Conservation (phyloP, 2,113 vertebrate species). For the Ariopsis seemanni region DNA sequence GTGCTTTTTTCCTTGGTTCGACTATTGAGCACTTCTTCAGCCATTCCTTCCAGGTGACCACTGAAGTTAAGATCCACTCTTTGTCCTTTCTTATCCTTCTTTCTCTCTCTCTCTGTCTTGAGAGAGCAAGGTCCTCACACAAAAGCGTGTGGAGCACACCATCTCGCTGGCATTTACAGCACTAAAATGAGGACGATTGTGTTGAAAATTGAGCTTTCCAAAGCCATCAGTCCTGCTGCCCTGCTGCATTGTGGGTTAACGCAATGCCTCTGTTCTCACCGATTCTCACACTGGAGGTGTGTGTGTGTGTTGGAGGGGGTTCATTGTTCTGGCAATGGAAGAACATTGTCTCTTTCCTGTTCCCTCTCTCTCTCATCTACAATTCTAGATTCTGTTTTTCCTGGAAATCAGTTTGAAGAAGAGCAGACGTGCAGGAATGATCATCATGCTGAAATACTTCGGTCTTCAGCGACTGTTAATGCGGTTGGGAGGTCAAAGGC, state of each 20-base stretch:
- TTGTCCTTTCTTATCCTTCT: constrained; percentile 60
- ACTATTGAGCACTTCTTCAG: constrained; percentile 68
- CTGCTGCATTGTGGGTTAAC: constrained; percentile 73
- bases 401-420: background rate
- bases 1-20: background rate
- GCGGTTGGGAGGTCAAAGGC: too few relatives aligned
- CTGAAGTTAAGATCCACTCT: constrained; percentile 63
- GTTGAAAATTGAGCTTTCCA: constrained; percentile 79
- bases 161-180: constrained; percentile 76
- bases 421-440: too few relatives aligned
- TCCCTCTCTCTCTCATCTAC: background rate
- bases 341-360: constrained; percentile 54
- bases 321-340: constrained; percentile 64
- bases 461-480: background rate
- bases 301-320: constrained; percentile 14
- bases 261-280: constrained; percentile 70
- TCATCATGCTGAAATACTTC: background rate
- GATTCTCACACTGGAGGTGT: constrained; percentile 70
- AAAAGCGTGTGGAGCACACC: constrained; percentile 68
- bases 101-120: constrained; percentile 59
- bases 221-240: constrained; percentile 72
- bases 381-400: background rate
- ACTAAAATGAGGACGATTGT: constrained; percentile 77
- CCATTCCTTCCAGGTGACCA: constrained; percentile 62
- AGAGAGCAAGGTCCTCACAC: constrained; percentile 70